A percentile compares a stretch with the other conserved stretches of the same genome.
phyloP scores from a whole-genome alignment of 1,140 invertebrate species.

The Zaprionus capensis region DNA sequence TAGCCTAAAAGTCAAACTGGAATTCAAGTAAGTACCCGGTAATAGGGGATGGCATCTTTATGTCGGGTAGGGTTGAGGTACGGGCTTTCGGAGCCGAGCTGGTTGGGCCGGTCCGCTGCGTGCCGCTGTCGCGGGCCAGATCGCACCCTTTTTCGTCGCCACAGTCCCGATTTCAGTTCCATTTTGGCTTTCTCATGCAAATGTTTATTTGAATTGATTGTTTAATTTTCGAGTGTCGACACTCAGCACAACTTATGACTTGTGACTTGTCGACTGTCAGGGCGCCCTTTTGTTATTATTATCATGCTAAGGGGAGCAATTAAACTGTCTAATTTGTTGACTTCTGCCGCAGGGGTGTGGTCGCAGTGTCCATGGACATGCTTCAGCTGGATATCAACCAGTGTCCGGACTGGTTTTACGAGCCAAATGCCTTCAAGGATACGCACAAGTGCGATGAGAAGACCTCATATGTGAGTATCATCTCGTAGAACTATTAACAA shows the following conservation, averaged over 20 bases:
- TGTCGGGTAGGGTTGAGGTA: slow-evolving; percentile 37
- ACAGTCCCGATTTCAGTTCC: slow-evolving; percentile 47
- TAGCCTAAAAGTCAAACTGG: slow-evolving; percentile 93
- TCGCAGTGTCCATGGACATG: slow-evolving; percentile 96
- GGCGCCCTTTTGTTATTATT: slow-evolving; percentile 36
- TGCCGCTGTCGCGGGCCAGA: slow-evolving; percentile 64
- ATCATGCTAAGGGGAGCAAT: slow-evolving; percentile 73
- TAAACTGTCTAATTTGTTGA: slow-evolving; percentile 79
- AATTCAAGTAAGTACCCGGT: slow-evolving; percentile 94
- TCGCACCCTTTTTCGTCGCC: slow-evolving; percentile 50
- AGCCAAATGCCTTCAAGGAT: slow-evolving; percentile 97
- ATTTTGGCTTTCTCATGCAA: slow-evolving; percentile 61
- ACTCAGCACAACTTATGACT: slow-evolving; percentile 66
- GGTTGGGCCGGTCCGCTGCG: slow-evolving; percentile 66
- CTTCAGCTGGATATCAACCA: slow-evolving; percentile 97
- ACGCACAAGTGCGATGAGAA: slow-evolving; percentile 97
- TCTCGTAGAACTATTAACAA: not conserved
- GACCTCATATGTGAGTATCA: slow-evolving; percentile 94
- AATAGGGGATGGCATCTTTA: slow-evolving; percentile 26
- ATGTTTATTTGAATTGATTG: slow-evolving; percentile 56
- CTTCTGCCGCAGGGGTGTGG: slow-evolving; percentile 91
- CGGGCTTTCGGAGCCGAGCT: slow-evolving; percentile 1
- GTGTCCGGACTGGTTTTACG: slow-evolving; percentile 94
- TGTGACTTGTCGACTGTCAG: slow-evolving; percentile 53
- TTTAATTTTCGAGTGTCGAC: slow-evolving; percentile 78